Evolutionary conservation across 2,888 invertebrate genomes (phyloP).

Genomic region (Galerucella calmariensis): DNA sequence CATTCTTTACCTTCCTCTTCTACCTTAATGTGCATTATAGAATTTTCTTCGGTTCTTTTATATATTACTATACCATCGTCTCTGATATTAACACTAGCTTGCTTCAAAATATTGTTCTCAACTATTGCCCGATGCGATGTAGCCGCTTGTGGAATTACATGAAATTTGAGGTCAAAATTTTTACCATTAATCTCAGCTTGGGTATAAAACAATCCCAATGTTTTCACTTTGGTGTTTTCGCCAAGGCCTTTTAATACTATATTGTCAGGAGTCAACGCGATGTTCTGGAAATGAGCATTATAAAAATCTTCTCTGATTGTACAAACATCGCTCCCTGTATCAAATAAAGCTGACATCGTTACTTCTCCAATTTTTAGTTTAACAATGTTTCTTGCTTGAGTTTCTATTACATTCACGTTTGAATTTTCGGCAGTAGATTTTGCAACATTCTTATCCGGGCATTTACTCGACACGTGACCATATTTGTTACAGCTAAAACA

Average conservation of each 20-base stretch:
- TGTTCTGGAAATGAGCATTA: constrained; percentile 21
- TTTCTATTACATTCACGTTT: background rate
- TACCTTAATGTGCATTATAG: background rate
- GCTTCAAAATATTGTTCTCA: too few relatives aligned
- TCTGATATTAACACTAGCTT: background rate
- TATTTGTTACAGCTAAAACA: background rate
- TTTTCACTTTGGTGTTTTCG: background rate
- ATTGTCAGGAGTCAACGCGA: constrained; percentile 10
- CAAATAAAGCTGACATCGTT: constrained; percentile 30
- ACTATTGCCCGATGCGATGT: too few relatives aligned
- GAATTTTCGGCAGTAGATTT: constrained; percentile 28
- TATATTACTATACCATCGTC: background rate
- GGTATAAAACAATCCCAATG: background rate
- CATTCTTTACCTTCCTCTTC: too few relatives aligned
- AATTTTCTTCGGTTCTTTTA: background rate
- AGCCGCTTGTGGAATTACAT: too few relatives aligned
- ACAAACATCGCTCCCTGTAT: constrained; percentile 40
- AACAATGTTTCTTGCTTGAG: too few relatives aligned
- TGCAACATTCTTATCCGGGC: background rate
- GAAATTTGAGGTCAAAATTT: too few relatives aligned
- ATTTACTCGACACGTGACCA: background rate
- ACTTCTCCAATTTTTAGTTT: background rate
- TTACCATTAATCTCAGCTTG: background rate
- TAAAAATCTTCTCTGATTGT: constrained; percentile 37
- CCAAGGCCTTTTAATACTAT: background rate